Evolutionary conservation across 2,888 invertebrate species (phyloP).

Genomic region (Syritta pipiens): DNA sequence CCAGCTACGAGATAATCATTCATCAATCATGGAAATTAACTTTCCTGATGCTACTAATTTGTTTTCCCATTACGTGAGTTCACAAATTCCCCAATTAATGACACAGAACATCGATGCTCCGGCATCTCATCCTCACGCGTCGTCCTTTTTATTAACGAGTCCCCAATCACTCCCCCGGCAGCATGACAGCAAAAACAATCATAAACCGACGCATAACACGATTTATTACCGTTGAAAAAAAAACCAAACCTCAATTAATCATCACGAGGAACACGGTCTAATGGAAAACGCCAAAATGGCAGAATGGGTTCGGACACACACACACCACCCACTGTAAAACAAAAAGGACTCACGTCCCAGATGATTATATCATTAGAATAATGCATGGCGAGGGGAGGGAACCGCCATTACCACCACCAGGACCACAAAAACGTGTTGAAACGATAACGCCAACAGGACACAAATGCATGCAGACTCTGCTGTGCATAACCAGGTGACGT

Average conservation of each 20-base stretch:
- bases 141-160: conserved; percentile 1
- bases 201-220: conserved; percentile 18
- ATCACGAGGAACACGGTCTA: not conserved
- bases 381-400: conserved; percentile 1
- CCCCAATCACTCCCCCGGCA: not conserved
- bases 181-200: conserved; percentile 19
- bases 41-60: conserved; percentile 36
- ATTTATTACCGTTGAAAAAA: conserved; percentile 25
- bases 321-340: not conserved
- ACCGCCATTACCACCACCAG: too few relatives aligned
- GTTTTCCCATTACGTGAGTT: conserved; percentile 22
- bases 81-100: conserved; percentile 19
- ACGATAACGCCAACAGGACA: conserved; percentile 26
- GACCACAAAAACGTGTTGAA: conserved; percentile 46
- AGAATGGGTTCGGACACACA: not conserved
- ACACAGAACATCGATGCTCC: not conserved
- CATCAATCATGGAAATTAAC: conserved; percentile 58
- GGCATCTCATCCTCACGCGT: not conserved
- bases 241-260: conserved; percentile 32
- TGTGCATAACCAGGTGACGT: conserved; percentile 23
- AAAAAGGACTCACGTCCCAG: conserved; percentile 8
- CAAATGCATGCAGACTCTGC: not conserved
- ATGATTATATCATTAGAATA: conserved; percentile 50
- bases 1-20: conserved; percentile 39
- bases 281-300: not conserved